Evolutionary conservation across 2,113 vertebrate genomes (phyloP).

Genomic region (Phrynosoma blainvillii): DNA sequence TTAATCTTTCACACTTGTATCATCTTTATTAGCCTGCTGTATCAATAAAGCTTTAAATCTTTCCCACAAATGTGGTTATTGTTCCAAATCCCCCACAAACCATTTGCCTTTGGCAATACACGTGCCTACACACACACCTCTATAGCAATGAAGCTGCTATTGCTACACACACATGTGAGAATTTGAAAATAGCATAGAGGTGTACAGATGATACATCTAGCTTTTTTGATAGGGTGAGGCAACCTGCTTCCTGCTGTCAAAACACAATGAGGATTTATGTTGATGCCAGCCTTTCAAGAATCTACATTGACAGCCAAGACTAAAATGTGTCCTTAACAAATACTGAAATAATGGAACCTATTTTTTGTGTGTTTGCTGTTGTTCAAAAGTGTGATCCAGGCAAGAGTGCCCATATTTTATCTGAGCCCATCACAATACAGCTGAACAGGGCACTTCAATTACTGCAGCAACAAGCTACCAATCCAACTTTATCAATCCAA

Average conservation of each 20-base stretch:
- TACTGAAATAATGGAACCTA: slow-evolving; percentile 52
- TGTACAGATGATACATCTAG: not conserved
- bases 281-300: slow-evolving; percentile 54
- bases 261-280: slow-evolving; percentile 54
- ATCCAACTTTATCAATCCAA: slow-evolving; percentile 73
- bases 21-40: too few relatives aligned
- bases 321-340: slow-evolving; percentile 53
- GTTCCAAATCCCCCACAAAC: too few relatives aligned
- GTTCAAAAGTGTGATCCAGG: slow-evolving; percentile 72
- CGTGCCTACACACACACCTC: too few relatives aligned
- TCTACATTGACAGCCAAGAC: slow-evolving; percentile 67
- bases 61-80: too few relatives aligned
- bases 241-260: slow-evolving; percentile 21
- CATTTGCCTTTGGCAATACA: too few relatives aligned
- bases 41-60: too few relatives aligned
- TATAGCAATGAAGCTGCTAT: too few relatives aligned
- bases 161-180: not conserved
- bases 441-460: slow-evolving; percentile 75
- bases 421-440: slow-evolving; percentile 68
- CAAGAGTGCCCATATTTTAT: slow-evolving; percentile 75
- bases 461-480: slow-evolving; percentile 71
- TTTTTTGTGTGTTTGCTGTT: slow-evolving; percentile 52
- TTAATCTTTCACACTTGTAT: too few relatives aligned
- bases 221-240: slow-evolving; percentile 13
- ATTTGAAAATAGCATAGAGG: slow-evolving; percentile 1